A percentile compares a stretch with the other conserved stretches of the same genome.
Evolutionary conservation across 2,888 invertebrate species (phyloP).

Genomic region (Conchocele bisecta): DNA sequence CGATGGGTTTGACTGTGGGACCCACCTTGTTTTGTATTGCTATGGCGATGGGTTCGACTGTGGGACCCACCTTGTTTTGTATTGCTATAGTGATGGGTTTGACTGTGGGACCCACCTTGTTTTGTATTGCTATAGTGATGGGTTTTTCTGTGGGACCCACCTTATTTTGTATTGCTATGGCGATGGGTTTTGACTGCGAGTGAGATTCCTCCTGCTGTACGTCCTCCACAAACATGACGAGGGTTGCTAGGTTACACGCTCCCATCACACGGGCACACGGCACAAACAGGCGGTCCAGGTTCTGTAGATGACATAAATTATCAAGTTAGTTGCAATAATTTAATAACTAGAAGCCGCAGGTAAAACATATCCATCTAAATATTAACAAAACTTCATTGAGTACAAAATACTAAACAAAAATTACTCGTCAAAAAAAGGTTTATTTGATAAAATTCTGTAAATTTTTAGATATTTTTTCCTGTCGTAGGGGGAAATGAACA

Average conservation of each 20-base stretch:
- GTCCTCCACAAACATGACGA: conserved; percentile 70
- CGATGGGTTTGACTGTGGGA: no score
- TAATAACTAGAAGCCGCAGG: no score
- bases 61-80: no score
- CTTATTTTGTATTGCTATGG: conserved; percentile 71
- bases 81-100: no score
- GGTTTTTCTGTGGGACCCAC: conserved; percentile 50
- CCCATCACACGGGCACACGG: conserved; percentile 67
- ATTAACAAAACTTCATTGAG: no score
- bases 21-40: not conserved
- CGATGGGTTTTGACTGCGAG: conserved; percentile 62
- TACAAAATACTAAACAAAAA: no score
- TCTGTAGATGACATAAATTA: conserved; percentile 49
- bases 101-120: not conserved
- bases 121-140: not conserved
- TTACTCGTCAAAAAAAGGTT: no score
- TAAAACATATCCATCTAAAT: no score
- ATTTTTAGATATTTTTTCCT: no score
- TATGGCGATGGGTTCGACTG: not conserved
- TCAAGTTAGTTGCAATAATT: no score
- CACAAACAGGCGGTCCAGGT: conserved; percentile 60
- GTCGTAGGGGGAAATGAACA: no score
- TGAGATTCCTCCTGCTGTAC: conserved; percentile 65
- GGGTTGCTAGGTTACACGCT: conserved; percentile 68
- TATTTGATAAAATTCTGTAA: no score